Evolutionary conservation across 2,888 invertebrate genomes (phyloP).

Genomic region (Amaurobius ferox): DNA sequence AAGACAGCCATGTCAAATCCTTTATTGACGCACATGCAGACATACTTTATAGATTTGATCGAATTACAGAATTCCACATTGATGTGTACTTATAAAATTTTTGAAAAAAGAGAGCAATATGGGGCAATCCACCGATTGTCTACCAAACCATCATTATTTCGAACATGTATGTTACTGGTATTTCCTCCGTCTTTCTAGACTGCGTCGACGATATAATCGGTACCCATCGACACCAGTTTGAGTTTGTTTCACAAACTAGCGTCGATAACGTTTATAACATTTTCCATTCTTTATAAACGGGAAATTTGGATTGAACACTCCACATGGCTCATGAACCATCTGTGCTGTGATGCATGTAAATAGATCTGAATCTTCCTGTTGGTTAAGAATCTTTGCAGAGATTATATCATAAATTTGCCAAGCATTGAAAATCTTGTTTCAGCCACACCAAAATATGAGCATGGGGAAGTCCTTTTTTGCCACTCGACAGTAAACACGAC

Average conservation of each 20-base stretch:
- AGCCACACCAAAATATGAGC: constrained; percentile 69
- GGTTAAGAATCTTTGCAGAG: constrained; percentile 61
- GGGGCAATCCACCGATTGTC: not conserved
- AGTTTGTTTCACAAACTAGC: constrained; percentile 10
- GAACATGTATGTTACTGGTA: constrained; percentile 4
- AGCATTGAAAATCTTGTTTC: constrained; percentile 38
- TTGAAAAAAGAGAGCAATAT: not conserved
- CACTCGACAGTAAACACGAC: constrained; percentile 75
- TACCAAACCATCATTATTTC: constrained; percentile 19
- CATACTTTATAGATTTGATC: constrained; percentile 9
- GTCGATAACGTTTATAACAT: constrained; percentile 48
- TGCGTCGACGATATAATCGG: constrained; percentile 25
- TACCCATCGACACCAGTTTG: constrained; percentile 30
- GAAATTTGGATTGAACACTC: constrained; percentile 19
- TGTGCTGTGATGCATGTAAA: not conserved
- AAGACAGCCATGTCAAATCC: not conserved
- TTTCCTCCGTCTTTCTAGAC: not conserved
- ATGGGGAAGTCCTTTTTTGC: constrained; percentile 76
- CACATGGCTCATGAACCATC: constrained; percentile 51
- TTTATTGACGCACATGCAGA: not conserved
- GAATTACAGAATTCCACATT: not conserved
- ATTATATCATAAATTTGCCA: constrained; percentile 66
- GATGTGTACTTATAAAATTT: not conserved
- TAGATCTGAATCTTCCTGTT: constrained; percentile 16
- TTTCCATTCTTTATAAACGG: constrained; percentile 57